Base-by-base conservation (phyloP, 2,113 vertebrate genomes). In the Actenoides lindsayi region DNA sequence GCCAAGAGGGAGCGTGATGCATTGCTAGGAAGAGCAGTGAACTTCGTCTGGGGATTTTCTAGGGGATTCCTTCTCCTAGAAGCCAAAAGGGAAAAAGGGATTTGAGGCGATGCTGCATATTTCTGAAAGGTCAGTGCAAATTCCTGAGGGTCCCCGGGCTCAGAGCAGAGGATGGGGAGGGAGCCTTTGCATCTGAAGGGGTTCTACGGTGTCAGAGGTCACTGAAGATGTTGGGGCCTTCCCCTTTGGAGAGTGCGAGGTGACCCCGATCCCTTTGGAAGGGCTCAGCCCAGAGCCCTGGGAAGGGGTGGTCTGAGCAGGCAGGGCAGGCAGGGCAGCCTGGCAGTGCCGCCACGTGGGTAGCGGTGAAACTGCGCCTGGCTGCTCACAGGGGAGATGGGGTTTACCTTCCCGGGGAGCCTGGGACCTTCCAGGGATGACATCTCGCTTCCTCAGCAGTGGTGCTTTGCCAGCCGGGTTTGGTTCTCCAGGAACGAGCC, bases 311-410 rank as follows among this genome's bases (percentile, higher is more conserved):
- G 50, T 51, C 50, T 51, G 50, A 48, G 48, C 48, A 48, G 48
- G 19, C 24, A 51, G 50, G 25, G 51, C 27, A 16, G 62, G 13
- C 48, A 23, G 93, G 53, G 79, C 87, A 88, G 95, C 93, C 73
- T 77, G 91, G 80, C 87, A 91, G 87, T 87, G 94, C 94, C 94
- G 71, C 93, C 91, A 13, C 25, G 91, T 21, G 93, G 95, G 93
- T 83, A 51, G 35, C n/a, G 5, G 70, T 2, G 89, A 93, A 93
- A 95, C 75, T 97, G 94, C 95, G n/a, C n/a, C 42, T 2, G 16
- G 41, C 60, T 44, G 64, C 73, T 60, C 23, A 9, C 84, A 4
- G 11, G 6, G 44, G 17, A 83, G 39, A 64, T 2, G 31, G 21
- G 33, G 30, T 91, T 37, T 31, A 41, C 23, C 4, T 27, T 41